Conservation (phyloP, 1,140 invertebrate species). For the Papilio helenus region DNA sequence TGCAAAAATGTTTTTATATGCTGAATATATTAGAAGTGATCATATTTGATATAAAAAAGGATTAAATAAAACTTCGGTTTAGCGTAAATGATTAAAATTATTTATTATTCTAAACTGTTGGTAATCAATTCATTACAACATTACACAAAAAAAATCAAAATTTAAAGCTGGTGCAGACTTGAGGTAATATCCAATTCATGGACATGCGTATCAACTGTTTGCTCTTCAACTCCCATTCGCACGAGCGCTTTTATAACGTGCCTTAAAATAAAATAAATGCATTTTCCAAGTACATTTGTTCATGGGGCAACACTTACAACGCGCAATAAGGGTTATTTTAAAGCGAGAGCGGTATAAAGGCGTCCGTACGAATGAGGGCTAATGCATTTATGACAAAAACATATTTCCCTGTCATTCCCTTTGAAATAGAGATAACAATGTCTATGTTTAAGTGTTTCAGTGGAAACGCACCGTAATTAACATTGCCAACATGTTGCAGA, state of each 20-base stretch:
- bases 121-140: slow-evolving; percentile 45
- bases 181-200: slow-evolving; percentile 34
- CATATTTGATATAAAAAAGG: background rate
- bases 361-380: too few species aligned
- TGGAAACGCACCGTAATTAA: slow-evolving; percentile 18
- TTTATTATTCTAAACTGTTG: slow-evolving; percentile 46
- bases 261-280: too few species aligned
- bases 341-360: too few species aligned
- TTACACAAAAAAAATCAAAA: slow-evolving; percentile 48
- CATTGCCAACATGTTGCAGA: slow-evolving; percentile 38
- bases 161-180: slow-evolving; percentile 74
- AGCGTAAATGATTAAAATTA: slow-evolving; percentile 37
- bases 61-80: slow-evolving; percentile 6
- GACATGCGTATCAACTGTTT: background rate
- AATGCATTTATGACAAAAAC: too few species aligned
- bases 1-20: background rate
- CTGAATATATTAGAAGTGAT: background rate
- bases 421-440: background rate
- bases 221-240: too few species aligned
- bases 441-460: background rate
- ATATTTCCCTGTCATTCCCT: background rate
- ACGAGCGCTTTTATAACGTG: too few species aligned
- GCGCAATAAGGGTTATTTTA: too few species aligned
- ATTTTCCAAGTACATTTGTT: too few species aligned
- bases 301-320: too few species aligned